Evolutionary conservation across 2,797 vertebrate species (phyloP), one percentile per base, ranked within the genome.

Genomic region (Scolopax rusticola): DNA sequence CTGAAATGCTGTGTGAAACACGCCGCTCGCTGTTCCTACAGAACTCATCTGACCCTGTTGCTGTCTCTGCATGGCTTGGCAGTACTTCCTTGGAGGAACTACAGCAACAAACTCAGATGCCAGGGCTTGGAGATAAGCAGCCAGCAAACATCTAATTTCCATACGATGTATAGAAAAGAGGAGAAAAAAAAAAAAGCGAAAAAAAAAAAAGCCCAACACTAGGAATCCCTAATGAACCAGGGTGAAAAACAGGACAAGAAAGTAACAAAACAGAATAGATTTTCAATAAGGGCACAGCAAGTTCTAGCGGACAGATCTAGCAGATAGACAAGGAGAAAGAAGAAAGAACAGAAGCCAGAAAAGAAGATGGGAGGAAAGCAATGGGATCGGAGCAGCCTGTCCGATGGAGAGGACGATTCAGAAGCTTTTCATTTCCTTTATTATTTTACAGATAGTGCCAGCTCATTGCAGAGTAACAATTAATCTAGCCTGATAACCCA

Each of bases 21-120:
- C 91, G 76, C 69, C 45, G 77, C 85, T 91, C 0, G 3, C 75
- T 81, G 27, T 20, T 87, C 59, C 89, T 48, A n/a, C 87, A 80
- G 76, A 91, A 88, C 76, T 86, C 84, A 2, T 68, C 83, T 90
- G 93, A 96, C 94, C 95, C 91, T 82, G 80, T 5, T 70, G 87
- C 95, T 1, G 2, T 38, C 80, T 36, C 82, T 67, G 59, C 94
- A 82, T 91, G 23, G 59, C 75, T 93, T 94, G 89, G 94, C 94
- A 90, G 41, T 36, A 50, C 95, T 93, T 86, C 89, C 80, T 95
- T 70, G 91, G 85, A 96, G 70, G 59, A 96, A 88, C 93, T 91
- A 96, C 94, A 91, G 93, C 89, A 95, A 91, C 89, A 93, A 96
- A 96, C 91, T 96, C 94, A 15, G 87, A 93, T 91, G 94, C 95